Conservation (phyloP, 2,113 vertebrate species). For the Macrotus californicus region DNA sequence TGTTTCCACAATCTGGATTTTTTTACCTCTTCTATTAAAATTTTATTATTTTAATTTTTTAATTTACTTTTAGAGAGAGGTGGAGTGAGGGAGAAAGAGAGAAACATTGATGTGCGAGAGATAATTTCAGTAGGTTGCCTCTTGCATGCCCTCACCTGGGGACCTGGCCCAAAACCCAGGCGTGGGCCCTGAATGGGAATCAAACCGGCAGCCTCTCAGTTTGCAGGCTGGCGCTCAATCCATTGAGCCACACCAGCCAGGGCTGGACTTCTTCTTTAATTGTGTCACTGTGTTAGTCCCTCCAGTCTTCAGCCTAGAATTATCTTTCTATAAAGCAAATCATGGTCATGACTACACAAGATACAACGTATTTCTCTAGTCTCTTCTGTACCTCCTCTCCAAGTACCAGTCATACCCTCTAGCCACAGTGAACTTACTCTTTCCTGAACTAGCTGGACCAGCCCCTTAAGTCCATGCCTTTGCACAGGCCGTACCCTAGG, state of each 20-base stretch:
- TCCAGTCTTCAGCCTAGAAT: neutral
- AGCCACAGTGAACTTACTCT: neutral
- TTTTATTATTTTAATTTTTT: neutral
- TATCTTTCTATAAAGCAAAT: neutral
- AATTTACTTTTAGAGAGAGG: too few relatives aligned
- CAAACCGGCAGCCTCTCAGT: too few relatives aligned
- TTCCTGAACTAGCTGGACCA: neutral
- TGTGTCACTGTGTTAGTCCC: neutral
- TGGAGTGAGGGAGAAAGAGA: too few relatives aligned
- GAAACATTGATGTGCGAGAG: too few relatives aligned
- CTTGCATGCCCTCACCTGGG: too few relatives aligned
- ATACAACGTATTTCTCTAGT: neutral
- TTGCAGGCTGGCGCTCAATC: too few relatives aligned
- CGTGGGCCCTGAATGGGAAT: too few relatives aligned
- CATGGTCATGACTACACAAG: neutral
- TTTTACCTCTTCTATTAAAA: neutral
- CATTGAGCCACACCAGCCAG: too few relatives aligned
- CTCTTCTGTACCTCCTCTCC: neutral
- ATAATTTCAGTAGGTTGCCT: too few relatives aligned
- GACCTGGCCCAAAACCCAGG: too few relatives aligned
- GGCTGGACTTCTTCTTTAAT: neutral
- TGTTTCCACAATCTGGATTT: neutral
- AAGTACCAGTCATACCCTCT: neutral
- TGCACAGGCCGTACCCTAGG: too few relatives aligned
- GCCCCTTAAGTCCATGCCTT: neutral